Base-by-base conservation (phyloP, 53 echinoderm and acorn worm genomes). In the Crossaster papposus region DNA sequence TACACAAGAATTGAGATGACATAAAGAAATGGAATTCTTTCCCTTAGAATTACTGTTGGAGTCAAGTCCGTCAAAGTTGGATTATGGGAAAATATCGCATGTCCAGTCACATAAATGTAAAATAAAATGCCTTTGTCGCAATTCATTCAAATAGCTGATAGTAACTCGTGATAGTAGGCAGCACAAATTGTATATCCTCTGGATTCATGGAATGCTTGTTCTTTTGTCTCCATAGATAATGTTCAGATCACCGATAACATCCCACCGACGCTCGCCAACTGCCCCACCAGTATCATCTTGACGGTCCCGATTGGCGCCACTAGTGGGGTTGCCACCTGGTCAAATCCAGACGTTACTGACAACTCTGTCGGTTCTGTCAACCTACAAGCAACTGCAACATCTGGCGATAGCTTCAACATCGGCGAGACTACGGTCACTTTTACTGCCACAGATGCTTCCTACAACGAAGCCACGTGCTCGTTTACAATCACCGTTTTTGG, bases 401-500 rank as follows among this genome's bases (percentile, higher is more conserved):
- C 93, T 0, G 93, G 93, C 29, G 51, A 71, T 3, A 37, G 70
- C 72, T 93, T 93, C 88, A 78, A 44, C 1, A 11, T 93, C 51
- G 95, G 95, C 30, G 30, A 23, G 13, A 91, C 91, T 18, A 2
- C 30, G 10, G 95, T 95, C 18, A 79, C 73, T 37, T 93, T 89
- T 88, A 91, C 88, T 30, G 91, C 91, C 88, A 95, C 93, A 3
- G 95, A 95, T 35, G 65, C 24, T 15, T 87, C 90, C 13, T 89
- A 89, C 30, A 93, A 91, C 38, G 44, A 38, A 17, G 86, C 89
- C 26, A 72, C 28, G 6, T 95, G 95, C 65, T 17, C 62, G 28
- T 95, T 95, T 54, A 85, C 53, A 15, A 83, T 95, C 62, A 91
- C 91, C 20, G 93, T 96, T 23, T 37, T 70, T 54, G 91, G 95